Conservation (phyloP, 2,113 vertebrate genomes). For the Eonycteris spelaea region DNA sequence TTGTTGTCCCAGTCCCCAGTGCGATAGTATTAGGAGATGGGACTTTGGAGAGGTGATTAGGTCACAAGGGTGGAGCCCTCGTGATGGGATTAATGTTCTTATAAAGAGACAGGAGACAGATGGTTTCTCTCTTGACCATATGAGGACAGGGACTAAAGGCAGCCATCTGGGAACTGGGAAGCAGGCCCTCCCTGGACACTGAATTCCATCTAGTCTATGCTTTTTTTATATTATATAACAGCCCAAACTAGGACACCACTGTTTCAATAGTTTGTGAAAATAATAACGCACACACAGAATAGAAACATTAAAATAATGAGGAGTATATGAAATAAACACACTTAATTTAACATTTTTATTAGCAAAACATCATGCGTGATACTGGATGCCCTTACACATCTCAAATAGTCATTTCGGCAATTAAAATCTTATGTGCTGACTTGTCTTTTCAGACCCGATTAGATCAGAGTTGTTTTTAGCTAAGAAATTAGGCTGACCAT, state of each 20-base stretch:
- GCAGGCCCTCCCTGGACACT: background rate
- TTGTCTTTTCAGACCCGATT: background rate
- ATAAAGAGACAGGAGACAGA: background rate
- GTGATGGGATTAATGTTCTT: background rate
- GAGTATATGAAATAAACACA: background rate
- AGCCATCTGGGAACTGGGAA: background rate
- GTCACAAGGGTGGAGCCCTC: background rate
- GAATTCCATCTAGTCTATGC: background rate
- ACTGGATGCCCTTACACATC: background rate
- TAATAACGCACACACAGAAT: background rate
- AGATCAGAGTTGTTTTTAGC: background rate
- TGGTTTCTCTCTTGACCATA: background rate
- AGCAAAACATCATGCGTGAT: background rate
- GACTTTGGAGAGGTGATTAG: background rate
- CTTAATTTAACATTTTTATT: background rate
- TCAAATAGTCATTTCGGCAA: background rate
- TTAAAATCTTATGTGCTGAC: background rate
- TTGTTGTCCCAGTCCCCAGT: background rate
- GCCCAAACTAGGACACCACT: background rate
- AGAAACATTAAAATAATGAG: background rate
- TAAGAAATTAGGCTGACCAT: background rate
- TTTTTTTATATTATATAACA: background rate
- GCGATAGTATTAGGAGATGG: background rate
- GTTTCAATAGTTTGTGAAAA: background rate
- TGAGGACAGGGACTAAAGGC: background rate